Percentiles rank a stretch among this genome's conserved stretches.
Evolutionary conservation across 2,113 vertebrate genomes (phyloP).

Genomic region (Antidorcas marsupialis): DNA sequence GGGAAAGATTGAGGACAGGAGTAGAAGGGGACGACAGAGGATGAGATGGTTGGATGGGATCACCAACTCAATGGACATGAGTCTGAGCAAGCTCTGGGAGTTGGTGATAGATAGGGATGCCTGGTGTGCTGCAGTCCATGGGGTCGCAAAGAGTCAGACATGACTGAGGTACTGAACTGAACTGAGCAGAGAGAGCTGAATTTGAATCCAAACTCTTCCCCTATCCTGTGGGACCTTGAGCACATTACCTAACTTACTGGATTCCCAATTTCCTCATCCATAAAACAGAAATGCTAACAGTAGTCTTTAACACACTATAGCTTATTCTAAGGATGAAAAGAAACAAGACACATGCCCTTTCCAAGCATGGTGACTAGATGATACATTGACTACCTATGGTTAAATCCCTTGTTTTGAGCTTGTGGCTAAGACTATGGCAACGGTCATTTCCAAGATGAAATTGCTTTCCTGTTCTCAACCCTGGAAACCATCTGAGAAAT

Average conservation of each 20-base stretch:
- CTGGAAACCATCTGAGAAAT: not conserved
- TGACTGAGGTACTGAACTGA: not conserved
- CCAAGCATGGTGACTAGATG: not conserved
- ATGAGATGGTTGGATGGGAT: not conserved
- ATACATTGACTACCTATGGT: not conserved
- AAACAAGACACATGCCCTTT: not conserved
- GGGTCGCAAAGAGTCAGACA: not conserved
- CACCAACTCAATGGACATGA: not conserved
- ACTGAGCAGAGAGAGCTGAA: not conserved
- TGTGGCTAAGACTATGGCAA: not conserved
- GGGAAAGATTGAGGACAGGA: not conserved
- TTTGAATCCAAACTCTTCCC: not conserved
- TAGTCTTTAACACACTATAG: not conserved
- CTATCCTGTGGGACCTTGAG: not conserved
- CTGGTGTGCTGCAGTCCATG: not conserved
- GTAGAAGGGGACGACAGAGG: not conserved
- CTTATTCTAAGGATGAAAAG: not conserved
- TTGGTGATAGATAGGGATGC: not conserved
- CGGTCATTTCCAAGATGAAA: not conserved
- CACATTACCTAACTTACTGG: not conserved
- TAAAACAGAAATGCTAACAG: not conserved
- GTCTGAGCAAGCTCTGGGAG: not conserved
- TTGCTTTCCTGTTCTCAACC: not conserved
- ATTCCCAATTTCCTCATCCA: not conserved
- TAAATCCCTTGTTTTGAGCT: not conserved